These are phyloP conservation scores for Tor tambroides DNA, from an alignment of 2,113 vertebrate species.

Conservation along the genomic window DNA sequence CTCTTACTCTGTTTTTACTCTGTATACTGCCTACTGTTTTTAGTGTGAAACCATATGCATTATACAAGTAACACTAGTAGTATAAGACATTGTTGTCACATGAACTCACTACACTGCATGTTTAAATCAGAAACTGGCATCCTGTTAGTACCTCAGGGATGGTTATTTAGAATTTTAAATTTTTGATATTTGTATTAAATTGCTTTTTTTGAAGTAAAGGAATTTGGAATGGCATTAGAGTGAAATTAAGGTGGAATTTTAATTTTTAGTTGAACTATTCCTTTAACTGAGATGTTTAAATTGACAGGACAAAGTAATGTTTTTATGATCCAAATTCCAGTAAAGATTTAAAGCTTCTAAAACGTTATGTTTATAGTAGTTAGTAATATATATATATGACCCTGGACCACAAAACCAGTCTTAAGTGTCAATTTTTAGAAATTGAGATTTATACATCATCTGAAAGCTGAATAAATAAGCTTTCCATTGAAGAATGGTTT, in stretches of 20 bases:
- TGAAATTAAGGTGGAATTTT: neutral
- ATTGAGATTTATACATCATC: no score
- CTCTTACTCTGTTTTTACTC: neutral
- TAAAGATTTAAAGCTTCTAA: no score
- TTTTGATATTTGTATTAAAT: neutral
- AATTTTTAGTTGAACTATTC: neutral
- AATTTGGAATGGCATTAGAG: neutral
- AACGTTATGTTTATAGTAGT: no score
- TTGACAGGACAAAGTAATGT: no score
- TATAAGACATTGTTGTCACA: neutral
- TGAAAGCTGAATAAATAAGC: no score
- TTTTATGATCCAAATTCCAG: no score
- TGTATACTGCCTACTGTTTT: neutral
- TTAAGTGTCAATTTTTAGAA: no score
- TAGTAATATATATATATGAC: no score
- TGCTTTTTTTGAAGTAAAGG: neutral
- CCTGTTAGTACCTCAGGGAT: neutral
- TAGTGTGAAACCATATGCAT: neutral
- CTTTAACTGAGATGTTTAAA: neutral
- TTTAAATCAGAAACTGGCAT: neutral
- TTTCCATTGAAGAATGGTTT: no score
- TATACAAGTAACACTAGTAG: neutral
- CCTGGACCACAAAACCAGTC: no score
- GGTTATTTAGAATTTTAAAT: neutral
- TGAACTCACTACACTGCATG: neutral